Percentiles rank a stretch among this genome's conserved stretches.
These are phyloP conservation scores for Pachydiplax longipennis DNA, from an alignment of 2,888 invertebrate species.

Conservation along the genomic window DNA sequence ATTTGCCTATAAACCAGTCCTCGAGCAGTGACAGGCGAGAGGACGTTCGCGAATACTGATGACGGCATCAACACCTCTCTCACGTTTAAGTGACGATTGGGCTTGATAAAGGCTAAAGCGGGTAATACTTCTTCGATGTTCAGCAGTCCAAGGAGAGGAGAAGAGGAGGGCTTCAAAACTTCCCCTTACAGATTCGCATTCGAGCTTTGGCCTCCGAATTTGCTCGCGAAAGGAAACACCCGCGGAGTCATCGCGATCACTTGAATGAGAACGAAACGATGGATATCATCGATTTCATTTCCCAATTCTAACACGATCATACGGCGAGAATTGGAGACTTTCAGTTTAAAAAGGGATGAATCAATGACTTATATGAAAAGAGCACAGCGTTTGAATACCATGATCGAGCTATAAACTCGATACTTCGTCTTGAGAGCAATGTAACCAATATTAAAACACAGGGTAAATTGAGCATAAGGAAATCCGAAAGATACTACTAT, in stretches of 20 bases:
- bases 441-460: too few relatives aligned
- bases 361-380: too few relatives aligned
- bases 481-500: too few relatives aligned
- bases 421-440: too few relatives aligned
- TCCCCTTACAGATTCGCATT: neutral
- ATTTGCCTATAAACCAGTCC: neutral
- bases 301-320: too few relatives aligned
- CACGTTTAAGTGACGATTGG: slow-evolving; percentile 35
- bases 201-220: neutral
- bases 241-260: neutral
- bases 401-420: too few relatives aligned
- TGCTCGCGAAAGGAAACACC: neutral
- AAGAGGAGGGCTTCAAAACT: neutral
- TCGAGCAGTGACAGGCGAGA: slow-evolving; percentile 1
- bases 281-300: too few relatives aligned
- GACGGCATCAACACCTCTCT: slow-evolving; percentile 28
- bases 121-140: neutral
- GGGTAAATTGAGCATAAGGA: too few relatives aligned
- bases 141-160: neutral
- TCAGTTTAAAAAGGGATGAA: too few relatives aligned
- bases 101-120: slow-evolving; percentile 23
- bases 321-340: too few relatives aligned
- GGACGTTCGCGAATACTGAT: slow-evolving; percentile 24
- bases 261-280: neutral
- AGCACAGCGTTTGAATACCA: too few relatives aligned